Conservation (phyloP, 2,888 invertebrate genomes). For the Drosophila mulleri region DNA sequence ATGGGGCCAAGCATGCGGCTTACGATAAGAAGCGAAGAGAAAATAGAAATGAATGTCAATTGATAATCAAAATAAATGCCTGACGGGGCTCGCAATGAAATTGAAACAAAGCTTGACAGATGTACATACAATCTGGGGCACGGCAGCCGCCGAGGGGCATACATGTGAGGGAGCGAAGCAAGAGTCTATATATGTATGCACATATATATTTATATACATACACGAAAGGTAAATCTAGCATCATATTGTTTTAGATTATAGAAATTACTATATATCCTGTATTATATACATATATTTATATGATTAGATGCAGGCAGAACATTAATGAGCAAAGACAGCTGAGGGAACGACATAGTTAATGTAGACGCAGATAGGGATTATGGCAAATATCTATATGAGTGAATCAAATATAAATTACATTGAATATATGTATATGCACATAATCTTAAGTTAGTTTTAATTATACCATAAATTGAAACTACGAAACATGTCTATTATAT, state of each 20-base stretch:
- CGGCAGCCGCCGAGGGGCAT: not conserved
- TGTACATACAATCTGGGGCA: not conserved
- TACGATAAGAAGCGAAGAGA: constrained; percentile 74
- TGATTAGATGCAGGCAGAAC: too few relatives aligned
- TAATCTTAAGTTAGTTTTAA: too few relatives aligned
- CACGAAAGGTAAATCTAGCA: not conserved
- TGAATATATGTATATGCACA: too few relatives aligned
- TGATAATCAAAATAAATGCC: constrained; percentile 85
- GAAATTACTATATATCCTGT: not conserved
- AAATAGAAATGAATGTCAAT: constrained; percentile 85
- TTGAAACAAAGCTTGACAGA: constrained; percentile 19
- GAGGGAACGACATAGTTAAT: too few relatives aligned
- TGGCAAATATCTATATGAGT: too few relatives aligned
- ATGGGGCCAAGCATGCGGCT: constrained; percentile 51
- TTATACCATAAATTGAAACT: too few relatives aligned
- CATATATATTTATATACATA: not conserved
- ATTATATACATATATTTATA: too few relatives aligned
- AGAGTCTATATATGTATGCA: too few relatives aligned
- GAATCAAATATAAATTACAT: too few relatives aligned
- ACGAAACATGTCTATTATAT: too few relatives aligned
- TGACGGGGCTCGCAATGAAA: constrained; percentile 27
- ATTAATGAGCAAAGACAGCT: too few relatives aligned
- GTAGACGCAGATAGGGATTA: too few relatives aligned
- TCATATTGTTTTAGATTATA: not conserved
- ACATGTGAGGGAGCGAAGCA: not conserved